Evolutionary conservation across 2,888 invertebrate species (phyloP).

Genomic region (Trichopria drosophilae): DNA sequence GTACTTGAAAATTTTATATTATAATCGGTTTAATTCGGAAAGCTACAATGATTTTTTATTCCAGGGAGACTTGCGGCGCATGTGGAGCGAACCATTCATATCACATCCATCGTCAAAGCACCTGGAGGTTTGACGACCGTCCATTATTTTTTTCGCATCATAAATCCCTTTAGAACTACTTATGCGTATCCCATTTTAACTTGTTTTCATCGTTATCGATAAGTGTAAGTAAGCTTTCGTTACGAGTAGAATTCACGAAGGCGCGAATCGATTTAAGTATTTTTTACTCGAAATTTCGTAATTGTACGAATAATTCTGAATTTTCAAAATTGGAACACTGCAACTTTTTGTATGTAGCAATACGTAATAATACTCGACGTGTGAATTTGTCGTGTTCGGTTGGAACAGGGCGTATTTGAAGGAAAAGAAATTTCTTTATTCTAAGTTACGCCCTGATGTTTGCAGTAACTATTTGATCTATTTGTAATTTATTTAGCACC

Average conservation of each 20-base stretch:
- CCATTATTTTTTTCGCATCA: conserved; percentile 29
- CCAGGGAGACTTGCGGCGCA: conserved; percentile 92
- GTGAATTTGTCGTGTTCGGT: no score
- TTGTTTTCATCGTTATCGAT: conserved; percentile 49
- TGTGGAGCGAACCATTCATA: conserved; percentile 98
- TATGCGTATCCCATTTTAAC: conserved; percentile 39
- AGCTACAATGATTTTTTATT: conserved; percentile 34
- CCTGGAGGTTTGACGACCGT: conserved; percentile 72
- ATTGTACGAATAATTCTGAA: conserved; percentile 34
- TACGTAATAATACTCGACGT: no score
- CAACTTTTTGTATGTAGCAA: no score
- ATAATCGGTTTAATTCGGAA: background rate
- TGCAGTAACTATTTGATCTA: no score
- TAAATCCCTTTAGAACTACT: conserved; percentile 26
- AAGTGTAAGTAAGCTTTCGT: conserved; percentile 40
- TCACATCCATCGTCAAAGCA: conserved; percentile 79
- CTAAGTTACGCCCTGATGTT: no score
- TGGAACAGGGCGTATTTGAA: no score
- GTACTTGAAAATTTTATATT: background rate
- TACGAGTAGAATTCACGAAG: conserved; percentile 37
- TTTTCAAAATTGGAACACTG: no score
- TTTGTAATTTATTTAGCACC: no score
- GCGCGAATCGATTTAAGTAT: no score
- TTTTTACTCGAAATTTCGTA: conserved; percentile 35
- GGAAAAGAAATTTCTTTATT: no score